Base-by-base conservation (phyloP, 2,888 invertebrate genomes). In the Protophormia terraenovae region DNA sequence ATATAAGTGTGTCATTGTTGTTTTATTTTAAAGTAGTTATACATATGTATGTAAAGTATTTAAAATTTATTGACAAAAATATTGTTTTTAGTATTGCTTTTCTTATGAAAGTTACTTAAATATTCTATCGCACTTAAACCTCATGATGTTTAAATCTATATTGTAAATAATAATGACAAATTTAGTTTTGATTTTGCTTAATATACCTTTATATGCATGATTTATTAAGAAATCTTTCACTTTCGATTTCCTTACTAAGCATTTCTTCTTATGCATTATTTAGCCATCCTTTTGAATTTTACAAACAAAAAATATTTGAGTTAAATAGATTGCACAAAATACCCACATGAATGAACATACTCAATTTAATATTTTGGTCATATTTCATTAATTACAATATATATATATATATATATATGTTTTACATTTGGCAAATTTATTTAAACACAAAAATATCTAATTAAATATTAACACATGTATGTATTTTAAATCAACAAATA, bases 401-500 rank as follows among this genome's bases (percentile, higher is more conserved):
- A 24, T 16, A 24, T 16, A 38, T 5, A 41, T 41, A 1, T 14
- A 3, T 14, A 14, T 14, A 4, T 41, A 14, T 14, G 41, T 8
- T 38, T 16, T 45, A 4, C 10, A 38, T 24, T 16, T 38, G 3
- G 19, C 24, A 38, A 41, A 47, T 35, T 35, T 60, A 29, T 50
- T 19, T 47, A 3, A 24, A 8, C 16, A 64, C 53, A 29, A 64
- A 75, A 35, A 35, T 38, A 75, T 53, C 35, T 53, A 76, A 75
- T 75, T 64, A 76, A 53, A 53, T 75, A 53, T 53, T 64, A 64
- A 50, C 35, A 75, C n/a, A 75, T 75, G 38, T 53, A 22, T 47
- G 3, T 16, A 19, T n/a, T n/a, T n/a, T n/a, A 10, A 1, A 29
- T 19, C 2, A 10, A 29, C 53, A 29, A 24, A 12, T 16, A 38